Percentiles rank a stretch among this genome's conserved stretches.
Evolutionary conservation across 1,140 invertebrate genomes (phyloP).

Genomic region (Lysiphlebus fabarum): DNA sequence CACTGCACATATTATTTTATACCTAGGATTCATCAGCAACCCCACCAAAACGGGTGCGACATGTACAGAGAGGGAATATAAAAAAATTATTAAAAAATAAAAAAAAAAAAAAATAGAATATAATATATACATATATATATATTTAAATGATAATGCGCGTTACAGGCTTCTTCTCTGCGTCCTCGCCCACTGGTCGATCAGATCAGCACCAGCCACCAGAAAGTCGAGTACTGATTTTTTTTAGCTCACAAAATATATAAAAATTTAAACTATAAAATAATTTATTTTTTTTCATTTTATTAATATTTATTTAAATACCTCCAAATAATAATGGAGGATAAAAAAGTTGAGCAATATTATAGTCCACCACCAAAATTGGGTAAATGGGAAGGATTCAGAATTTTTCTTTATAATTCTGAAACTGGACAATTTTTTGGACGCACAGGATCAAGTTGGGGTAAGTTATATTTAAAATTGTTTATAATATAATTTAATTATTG

Average conservation of each 20-base stretch:
- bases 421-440: slow-evolving; percentile 83
- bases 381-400: slow-evolving; percentile 80
- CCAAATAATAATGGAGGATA: slow-evolving; percentile 69
- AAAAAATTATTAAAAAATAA: no score
- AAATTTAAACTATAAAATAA: no score
- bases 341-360: slow-evolving; percentile 76
- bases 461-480: no score
- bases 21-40: no score
- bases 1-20: no score
- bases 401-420: slow-evolving; percentile 85
- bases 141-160: slow-evolving; percentile 35
- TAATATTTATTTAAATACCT: background rate
- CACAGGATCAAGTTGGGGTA: slow-evolving; percentile 87
- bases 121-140: no score
- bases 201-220: slow-evolving; percentile 22
- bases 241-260: background rate
- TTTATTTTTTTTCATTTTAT: background rate
- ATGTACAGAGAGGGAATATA: no score
- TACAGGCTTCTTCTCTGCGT: slow-evolving; percentile 43
- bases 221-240: slow-evolving; percentile 14
- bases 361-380: slow-evolving; percentile 73
- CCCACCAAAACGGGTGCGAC: no score
- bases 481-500: no score
- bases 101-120: no score
- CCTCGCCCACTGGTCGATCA: slow-evolving; percentile 40